Evolutionary conservation across 1,140 invertebrate species (phyloP), one percentile per base, ranked within the genome.

Genomic region (Lasioglossum baleicum): DNA sequence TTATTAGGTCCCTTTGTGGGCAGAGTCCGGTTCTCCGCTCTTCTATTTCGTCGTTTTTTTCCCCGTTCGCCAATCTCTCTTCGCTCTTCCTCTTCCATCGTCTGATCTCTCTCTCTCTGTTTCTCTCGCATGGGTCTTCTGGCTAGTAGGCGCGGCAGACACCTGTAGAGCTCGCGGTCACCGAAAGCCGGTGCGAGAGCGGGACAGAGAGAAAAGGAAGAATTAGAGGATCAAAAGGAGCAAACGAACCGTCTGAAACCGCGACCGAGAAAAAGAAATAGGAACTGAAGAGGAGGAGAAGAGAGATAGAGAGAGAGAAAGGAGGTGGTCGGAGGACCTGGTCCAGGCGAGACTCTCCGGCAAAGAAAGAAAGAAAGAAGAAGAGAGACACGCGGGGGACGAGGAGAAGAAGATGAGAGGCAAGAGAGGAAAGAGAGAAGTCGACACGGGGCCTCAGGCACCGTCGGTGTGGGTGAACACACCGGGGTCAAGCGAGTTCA

Each of bases 1-100:
- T 90, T 91, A 90, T 90, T 89, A 85, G 83, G 83, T 83, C 82
- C 86, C 80, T 90, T 91, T 91, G 90, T 88, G 86, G 77, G 80
- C 83, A 86, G 76, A 79, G 86, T 89, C 87, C 83, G 90, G 83
- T 90, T 90, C 83, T 84, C 65, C 76, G 48, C 65, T 88, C 65
- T 88, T 87, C 84, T 83, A 83, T 76, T 86, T 88, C 84, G 68
- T 69, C 72, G 65, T 81, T 87, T 85, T 83, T 85, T 86, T 87
- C 82, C 80, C n/a, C 56, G 83, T 86, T 72, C 44, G 22, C 71
- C 80, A 71, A 75, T 20, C 68, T 68, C 72, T 60, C 72, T 53
- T 61, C 75, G 48, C 44, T 68, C 15, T 56, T 60, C 26, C 75
- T 20, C 10, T 58, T 26, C 44, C 26, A 35, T 20, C 66, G 31